Percentiles rank a stretch among this genome's conserved stretches.
Evolutionary conservation across 2,888 invertebrate species (phyloP).

Genomic region (Dicyrtoma fusca): DNA sequence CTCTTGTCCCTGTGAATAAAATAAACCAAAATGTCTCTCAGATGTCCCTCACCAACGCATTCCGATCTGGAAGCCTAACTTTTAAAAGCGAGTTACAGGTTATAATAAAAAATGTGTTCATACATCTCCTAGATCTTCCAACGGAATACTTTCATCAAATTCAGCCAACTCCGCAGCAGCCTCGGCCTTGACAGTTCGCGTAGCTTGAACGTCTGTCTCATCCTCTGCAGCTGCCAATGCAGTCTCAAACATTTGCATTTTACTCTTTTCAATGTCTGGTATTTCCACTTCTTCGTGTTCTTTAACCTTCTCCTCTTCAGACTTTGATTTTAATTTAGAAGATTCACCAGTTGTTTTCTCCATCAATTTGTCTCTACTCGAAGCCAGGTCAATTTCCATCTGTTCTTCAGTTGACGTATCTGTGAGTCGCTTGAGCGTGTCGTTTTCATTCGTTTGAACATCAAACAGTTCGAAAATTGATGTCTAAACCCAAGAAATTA

Average conservation of each 20-base stretch:
- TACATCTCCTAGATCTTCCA: conserved; percentile 63
- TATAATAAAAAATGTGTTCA: conserved; percentile 2
- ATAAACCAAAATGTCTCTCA: too few relatives aligned
- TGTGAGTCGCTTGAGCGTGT: conserved; percentile 60
- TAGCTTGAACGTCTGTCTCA: conserved; percentile 90
- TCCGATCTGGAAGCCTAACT: neutral
- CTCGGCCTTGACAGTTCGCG: conserved; percentile 85
- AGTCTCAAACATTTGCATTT: conserved; percentile 63
- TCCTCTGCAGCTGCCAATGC: conserved; percentile 93
- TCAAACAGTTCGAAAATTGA: conserved; percentile 92
- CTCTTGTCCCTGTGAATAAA: conserved; percentile 29
- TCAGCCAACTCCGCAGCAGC: conserved; percentile 87
- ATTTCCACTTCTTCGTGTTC: neutral
- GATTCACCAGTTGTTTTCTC: neutral
- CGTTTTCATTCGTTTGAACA: conserved; percentile 69
- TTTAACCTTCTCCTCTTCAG: neutral
- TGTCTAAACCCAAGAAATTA: conserved; percentile 64
- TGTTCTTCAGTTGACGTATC: neutral
- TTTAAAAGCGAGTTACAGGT: neutral
- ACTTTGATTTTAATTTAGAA: neutral
- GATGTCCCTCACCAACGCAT: too few relatives aligned
- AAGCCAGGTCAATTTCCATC: neutral
- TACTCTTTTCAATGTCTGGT: conserved; percentile 24
- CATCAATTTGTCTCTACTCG: too few relatives aligned
- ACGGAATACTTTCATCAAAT: conserved; percentile 92